A percentile compares a stretch with the other conserved stretches of the same genome.
Conservation (phyloP, 1,140 invertebrate genomes). For the Thaumatotibia leucotreta region DNA sequence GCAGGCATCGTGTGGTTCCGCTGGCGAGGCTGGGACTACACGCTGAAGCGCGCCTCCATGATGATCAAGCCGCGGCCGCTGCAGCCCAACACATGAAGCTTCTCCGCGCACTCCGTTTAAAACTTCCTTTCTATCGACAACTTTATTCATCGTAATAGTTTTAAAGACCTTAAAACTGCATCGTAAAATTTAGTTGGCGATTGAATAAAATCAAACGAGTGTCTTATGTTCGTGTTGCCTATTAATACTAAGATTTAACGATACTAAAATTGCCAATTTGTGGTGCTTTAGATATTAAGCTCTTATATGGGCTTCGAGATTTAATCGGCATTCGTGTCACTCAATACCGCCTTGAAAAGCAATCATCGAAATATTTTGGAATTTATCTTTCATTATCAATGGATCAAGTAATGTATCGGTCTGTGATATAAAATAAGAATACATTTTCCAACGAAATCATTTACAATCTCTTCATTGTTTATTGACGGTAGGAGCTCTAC, state of each 20-base stretch:
- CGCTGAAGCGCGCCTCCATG: slow-evolving; percentile 91
- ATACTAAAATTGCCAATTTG: not conserved
- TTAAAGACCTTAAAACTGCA: not conserved
- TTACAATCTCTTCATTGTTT: not conserved
- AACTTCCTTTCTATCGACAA: not conserved
- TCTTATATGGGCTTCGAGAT: not conserved
- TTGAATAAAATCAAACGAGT: not conserved
- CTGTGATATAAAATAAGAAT: slow-evolving; percentile 14
- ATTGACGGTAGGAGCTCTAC: not conserved
- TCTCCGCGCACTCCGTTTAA: not conserved
- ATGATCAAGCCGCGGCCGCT: slow-evolving; percentile 91
- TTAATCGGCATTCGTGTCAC: not conserved
- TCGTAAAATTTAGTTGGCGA: not conserved
- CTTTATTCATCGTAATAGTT: not conserved
- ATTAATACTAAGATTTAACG: not conserved
- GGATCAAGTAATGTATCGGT: slow-evolving; percentile 3
- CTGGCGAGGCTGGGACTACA: slow-evolving; percentile 96
- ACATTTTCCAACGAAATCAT: not conserved
- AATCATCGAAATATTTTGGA: not conserved
- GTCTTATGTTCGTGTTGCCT: not conserved
- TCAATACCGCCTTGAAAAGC: not conserved
- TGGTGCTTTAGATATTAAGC: not conserved
- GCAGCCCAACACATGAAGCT: slow-evolving; percentile 74
- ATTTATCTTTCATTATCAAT: not conserved
- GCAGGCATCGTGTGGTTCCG: slow-evolving; percentile 94